Base-by-base conservation (phyloP, 2,888 invertebrate species). In the Coecobrya sp. region DNA sequence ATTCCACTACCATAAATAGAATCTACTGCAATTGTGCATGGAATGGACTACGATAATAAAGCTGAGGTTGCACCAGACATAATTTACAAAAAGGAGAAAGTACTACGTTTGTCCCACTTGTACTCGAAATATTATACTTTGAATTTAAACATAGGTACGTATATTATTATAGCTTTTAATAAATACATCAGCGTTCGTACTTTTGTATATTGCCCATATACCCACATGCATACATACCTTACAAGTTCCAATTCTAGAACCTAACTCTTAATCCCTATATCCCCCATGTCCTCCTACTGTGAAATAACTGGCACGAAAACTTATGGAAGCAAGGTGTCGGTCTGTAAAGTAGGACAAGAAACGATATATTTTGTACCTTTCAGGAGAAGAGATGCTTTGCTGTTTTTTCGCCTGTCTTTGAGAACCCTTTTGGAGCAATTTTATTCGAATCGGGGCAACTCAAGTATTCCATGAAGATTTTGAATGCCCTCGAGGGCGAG, bases 401-500 rank as follows among this genome's bases (percentile, higher is more conserved):
- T 45, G 93, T 95, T 36, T 95, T 94, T 90, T 94, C 94, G 10
- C 95, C 95, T 25, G 94, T 95, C 25, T 95, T 94, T 89, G 95
- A 95, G 90, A 95, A 95, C 92, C 95, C 95, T 52, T 95, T 95
- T 79, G 95, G 95, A 86, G 95, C 95, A 25, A 94, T 95, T 85
- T 73, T 95, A 73, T 95, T 95, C 91, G 95, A 95, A 92, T 94
- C 95, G 85, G 95, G 95, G 65, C 95, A 95, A 87, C 90, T 95
- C 45, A 95, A 95, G 91, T 94, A 95, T 91, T 94, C 94, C 59
- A 93, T 95, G 81, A 95, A 94, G 90, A 94, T 95, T 62, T 90
- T 95, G 86, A 95, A 95, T 92, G 95, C 95, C 86, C 94, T 95
- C 65, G 95, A 95, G 91, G 95, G 94, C 49, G 95, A 95, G 89